phyloP scores from a whole-genome alignment of 2,888 invertebrate genomes.

The Drosophila paramelanica region DNA sequence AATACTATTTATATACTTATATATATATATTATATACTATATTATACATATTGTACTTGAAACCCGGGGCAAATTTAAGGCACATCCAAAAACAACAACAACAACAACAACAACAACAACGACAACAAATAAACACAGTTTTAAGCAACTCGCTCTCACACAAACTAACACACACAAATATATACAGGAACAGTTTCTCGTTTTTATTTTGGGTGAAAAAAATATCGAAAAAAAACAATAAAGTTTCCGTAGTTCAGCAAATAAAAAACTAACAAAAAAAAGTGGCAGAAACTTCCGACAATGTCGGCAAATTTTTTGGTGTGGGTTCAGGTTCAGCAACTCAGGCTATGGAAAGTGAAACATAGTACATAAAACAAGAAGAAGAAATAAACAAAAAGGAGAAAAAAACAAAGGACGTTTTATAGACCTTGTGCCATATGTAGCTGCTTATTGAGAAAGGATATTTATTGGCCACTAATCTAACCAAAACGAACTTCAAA shows the following conservation, averaged over 20 bases:
- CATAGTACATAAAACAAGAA: slow-evolving; percentile 39
- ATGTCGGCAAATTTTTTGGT: slow-evolving; percentile 64
- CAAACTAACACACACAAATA: slow-evolving; percentile 10
- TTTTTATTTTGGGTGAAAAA: slow-evolving; percentile 26
- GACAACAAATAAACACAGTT: slow-evolving; percentile 20
- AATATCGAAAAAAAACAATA: slow-evolving; percentile 10
- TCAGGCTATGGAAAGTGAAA: slow-evolving; percentile 58
- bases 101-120: slow-evolving; percentile 20
- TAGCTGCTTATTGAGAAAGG: slow-evolving; percentile 25
- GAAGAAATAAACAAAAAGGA: slow-evolving; percentile 10
- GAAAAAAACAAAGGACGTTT: slow-evolving; percentile 19
- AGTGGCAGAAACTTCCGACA: slow-evolving; percentile 61
- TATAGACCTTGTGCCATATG: slow-evolving; percentile 62
- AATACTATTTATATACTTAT: slow-evolving; percentile 65
- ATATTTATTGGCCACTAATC: slow-evolving; percentile 30
- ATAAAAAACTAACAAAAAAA: slow-evolving; percentile 44
- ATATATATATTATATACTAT: slow-evolving; percentile 49
- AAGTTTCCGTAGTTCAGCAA: slow-evolving; percentile 48
- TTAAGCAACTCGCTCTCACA: slow-evolving; percentile 35
- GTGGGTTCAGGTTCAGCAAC: slow-evolving; percentile 16
- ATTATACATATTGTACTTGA: slow-evolving; percentile 52
- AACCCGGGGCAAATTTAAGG: slow-evolving; percentile 40
- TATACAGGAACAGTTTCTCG: slow-evolving; percentile 38
- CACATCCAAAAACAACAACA: slow-evolving; percentile 35
- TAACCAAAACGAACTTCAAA: slow-evolving; percentile 25